phyloP scores from a whole-genome alignment of 1,140 invertebrate genomes.

The Choristoneura fumiferana region DNA sequence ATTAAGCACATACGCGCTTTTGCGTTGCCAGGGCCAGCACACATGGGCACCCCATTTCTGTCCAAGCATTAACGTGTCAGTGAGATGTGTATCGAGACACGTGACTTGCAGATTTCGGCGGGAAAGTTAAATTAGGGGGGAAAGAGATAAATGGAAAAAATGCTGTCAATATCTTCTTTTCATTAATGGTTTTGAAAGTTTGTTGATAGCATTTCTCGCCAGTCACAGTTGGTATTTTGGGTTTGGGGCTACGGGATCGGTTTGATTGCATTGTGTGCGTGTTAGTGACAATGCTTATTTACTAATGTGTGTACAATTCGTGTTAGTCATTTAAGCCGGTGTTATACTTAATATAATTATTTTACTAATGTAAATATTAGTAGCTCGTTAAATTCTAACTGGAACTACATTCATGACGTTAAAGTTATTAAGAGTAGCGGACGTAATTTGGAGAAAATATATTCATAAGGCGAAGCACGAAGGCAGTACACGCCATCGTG shows the following conservation, averaged over 20 bases:
- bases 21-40: too few species aligned
- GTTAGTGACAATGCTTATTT: too few species aligned
- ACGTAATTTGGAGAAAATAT: slow-evolving; percentile 26
- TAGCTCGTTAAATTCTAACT: too few species aligned
- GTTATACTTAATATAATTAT: too few species aligned
- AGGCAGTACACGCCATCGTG: slow-evolving; percentile 6
- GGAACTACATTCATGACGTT: background rate
- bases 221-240: slow-evolving; percentile 32
- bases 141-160: slow-evolving; percentile 49
- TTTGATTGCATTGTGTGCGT: slow-evolving; percentile 26
- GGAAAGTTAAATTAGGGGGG: slow-evolving; percentile 48
- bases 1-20: too few species aligned
- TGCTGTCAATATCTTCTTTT: slow-evolving; percentile 46
- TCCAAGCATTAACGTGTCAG: slow-evolving; percentile 42
- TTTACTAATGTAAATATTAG: too few species aligned
- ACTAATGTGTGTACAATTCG: too few species aligned
- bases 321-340: too few species aligned
- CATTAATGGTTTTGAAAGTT: slow-evolving; percentile 44
- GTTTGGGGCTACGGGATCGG: background rate
- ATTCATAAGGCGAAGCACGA: slow-evolving; percentile 21
- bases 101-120: slow-evolving; percentile 37
- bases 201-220: slow-evolving; percentile 30
- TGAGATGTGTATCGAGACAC: slow-evolving; percentile 40
- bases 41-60: slow-evolving; percentile 14
- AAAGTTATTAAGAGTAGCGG: slow-evolving; percentile 25